Conservation (phyloP, 2,888 invertebrate genomes). For the Conchocele bisecta region DNA sequence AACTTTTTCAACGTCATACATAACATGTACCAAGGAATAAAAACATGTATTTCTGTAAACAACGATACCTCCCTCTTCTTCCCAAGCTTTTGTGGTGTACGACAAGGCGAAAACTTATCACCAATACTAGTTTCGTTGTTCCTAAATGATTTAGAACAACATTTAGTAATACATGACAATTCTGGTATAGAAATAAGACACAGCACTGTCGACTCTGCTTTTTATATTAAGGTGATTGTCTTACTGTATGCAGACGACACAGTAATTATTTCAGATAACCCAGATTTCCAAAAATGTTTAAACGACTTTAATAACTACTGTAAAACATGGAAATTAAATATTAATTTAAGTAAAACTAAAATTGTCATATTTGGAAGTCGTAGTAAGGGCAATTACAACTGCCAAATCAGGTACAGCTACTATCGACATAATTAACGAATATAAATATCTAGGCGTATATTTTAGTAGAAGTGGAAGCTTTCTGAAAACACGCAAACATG, state of each 20-base stretch:
- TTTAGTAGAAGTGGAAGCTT: conserved; percentile 32
- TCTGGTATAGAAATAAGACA: conserved; percentile 3
- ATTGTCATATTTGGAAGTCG: conserved; percentile 15
- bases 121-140: conserved; percentile 24
- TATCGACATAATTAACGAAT: conserved; percentile 23
- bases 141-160: conserved; percentile 23
- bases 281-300: too few species aligned
- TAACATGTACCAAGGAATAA: conserved; percentile 35
- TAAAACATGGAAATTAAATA: conserved; percentile 32
- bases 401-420: background rate
- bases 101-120: conserved; percentile 28
- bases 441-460: conserved; percentile 22
- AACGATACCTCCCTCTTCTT: conserved; percentile 3
- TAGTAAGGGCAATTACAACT: background rate
- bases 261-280: conserved; percentile 30
- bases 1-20: conserved; percentile 25
- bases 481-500: conserved; percentile 27
- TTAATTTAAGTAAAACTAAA: conserved; percentile 33
- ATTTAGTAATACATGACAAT: background rate
- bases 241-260: conserved; percentile 49
- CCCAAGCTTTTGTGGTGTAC: conserved; percentile 6
- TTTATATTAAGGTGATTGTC: conserved; percentile 25
- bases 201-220: background rate
- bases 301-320: conserved; percentile 35
- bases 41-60: conserved; percentile 17